phyloP scores from a whole-genome alignment of 2,797 vertebrate species.

The Miichthys miiuy region DNA sequence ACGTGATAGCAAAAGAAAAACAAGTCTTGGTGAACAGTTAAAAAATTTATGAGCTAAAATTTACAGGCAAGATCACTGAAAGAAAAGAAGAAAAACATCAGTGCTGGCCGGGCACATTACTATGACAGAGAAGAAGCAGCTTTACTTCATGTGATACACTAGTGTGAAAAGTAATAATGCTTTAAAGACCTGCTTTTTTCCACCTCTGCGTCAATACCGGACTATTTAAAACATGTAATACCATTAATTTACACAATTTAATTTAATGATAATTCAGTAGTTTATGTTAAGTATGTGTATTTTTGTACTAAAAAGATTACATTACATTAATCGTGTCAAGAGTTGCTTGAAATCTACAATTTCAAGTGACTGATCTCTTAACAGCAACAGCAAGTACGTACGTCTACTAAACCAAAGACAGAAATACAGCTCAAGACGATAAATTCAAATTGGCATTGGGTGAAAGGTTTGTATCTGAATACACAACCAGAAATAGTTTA shows the following conservation, averaged over 20 bases:
- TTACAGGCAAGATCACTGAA: background rate
- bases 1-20: background rate
- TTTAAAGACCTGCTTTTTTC: no score
- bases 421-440: constrained; percentile 36
- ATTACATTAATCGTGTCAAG: background rate
- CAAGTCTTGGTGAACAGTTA: background rate
- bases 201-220: no score
- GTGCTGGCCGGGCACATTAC: no score
- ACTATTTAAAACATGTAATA: background rate
- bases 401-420: constrained; percentile 37
- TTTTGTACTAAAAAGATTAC: constrained; percentile 1
- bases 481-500: constrained; percentile 67
- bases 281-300: background rate
- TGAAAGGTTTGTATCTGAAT: constrained; percentile 67
- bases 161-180: no score
- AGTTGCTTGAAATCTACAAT: constrained; percentile 20
- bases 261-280: background rate
- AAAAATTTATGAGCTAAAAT: background rate
- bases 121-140: no score
- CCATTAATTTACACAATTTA: background rate
- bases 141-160: no score
- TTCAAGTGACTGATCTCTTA: constrained; percentile 13
- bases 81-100: background rate
- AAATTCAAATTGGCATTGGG: constrained; percentile 49
- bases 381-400: background rate